A percentile compares a stretch with the other conserved stretches of the same genome.
Conservation (phyloP, 1,140 invertebrate species). For the Dendrolimus kikuchii region DNA sequence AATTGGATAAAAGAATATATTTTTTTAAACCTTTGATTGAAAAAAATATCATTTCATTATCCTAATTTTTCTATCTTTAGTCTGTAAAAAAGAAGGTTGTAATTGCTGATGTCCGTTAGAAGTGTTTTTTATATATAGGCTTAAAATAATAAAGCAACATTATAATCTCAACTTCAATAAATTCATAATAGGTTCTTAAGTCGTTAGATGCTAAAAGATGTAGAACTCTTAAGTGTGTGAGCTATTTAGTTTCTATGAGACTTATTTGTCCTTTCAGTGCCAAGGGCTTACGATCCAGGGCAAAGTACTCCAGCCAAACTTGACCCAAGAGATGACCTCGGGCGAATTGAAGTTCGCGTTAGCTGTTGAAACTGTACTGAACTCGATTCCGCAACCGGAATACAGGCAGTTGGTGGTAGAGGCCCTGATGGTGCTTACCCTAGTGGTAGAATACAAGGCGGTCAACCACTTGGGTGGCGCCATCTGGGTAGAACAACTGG, state of each 20-base stretch:
- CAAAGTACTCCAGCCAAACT: conserved; percentile 88
- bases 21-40: no score
- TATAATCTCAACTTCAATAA: no score
- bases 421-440: conserved; percentile 95
- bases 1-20: no score
- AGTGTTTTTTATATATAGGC: no score
- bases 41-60: no score
- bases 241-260: not conserved
- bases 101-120: no score
- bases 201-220: no score
- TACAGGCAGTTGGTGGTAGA: conserved; percentile 98
- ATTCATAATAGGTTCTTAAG: no score
- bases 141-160: no score
- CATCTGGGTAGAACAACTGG: conserved; percentile 94
- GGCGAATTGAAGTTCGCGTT: conserved; percentile 99
- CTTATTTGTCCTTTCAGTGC: conserved; percentile 76
- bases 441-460: conserved; percentile 92
- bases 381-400: conserved; percentile 97
- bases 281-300: conserved; percentile 93
- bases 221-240: no score
- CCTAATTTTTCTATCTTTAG: no score
- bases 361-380: conserved; percentile 97
- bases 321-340: conserved; percentile 98
- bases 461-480: conserved; percentile 82
- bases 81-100: no score